Percentiles rank a stretch among this genome's conserved stretches.
phyloP scores from a whole-genome alignment of 2,113 vertebrate species.

The Megaptera novaeangliae region DNA sequence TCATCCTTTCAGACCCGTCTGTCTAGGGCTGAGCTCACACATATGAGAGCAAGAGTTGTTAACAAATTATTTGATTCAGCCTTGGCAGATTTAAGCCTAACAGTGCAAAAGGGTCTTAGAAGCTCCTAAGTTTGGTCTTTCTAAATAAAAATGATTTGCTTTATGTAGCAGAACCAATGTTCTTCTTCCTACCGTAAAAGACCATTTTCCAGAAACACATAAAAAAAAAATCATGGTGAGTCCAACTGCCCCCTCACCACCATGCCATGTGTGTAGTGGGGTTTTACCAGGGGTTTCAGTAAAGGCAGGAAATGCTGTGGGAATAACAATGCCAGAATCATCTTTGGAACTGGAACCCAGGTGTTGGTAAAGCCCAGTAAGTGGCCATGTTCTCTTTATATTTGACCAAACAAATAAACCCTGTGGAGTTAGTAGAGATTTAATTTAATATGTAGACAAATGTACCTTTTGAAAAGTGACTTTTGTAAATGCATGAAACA shows the following conservation, averaged over 20 bases:
- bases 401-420: slow-evolving; percentile 43
- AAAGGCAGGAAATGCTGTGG: slow-evolving; percentile 70
- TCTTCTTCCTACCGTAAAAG: slow-evolving; percentile 15
- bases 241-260: not conserved
- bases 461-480: slow-evolving; percentile 31
- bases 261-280: not conserved
- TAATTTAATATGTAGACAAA: slow-evolving; percentile 44
- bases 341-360: slow-evolving; percentile 71
- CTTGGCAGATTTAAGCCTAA: slow-evolving; percentile 18
- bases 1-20: not conserved
- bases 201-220: not conserved
- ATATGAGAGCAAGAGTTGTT: not conserved
- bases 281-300: slow-evolving; percentile 57
- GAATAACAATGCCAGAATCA: not conserved
- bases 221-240: not conserved
- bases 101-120: not conserved
- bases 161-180: slow-evolving; percentile 19
- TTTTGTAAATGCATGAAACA: slow-evolving; percentile 50
- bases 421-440: not conserved
- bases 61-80: not conserved
- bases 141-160: slow-evolving; percentile 16
- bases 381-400: slow-evolving; percentile 47
- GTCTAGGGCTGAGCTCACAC: not conserved
- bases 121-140: not conserved
- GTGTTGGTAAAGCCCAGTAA: slow-evolving; percentile 71